phyloP scores from a whole-genome alignment of 2,113 vertebrate species.

The Neolamprologus devosi region DNA sequence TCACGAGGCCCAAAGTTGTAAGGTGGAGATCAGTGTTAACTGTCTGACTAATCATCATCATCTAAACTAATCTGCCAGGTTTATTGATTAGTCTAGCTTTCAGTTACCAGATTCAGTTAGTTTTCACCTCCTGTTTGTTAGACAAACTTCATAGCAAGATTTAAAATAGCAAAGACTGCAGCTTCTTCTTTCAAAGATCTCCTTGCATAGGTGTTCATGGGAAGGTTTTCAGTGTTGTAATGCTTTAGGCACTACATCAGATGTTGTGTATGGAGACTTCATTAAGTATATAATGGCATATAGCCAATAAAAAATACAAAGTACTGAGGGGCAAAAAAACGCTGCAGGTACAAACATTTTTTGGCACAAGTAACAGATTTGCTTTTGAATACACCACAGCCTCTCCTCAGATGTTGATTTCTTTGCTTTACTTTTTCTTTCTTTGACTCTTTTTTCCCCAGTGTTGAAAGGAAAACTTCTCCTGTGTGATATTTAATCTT shows the following conservation, averaged over 20 bases:
- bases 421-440: not conserved
- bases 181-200: not conserved
- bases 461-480: not conserved
- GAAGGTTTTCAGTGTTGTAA: not conserved
- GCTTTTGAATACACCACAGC: not conserved
- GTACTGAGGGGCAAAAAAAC: not conserved
- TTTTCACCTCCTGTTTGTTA: not conserved
- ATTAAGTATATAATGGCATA: not conserved
- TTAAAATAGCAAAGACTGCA: not conserved
- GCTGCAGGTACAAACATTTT: not conserved
- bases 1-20: not conserved
- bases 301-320: not conserved
- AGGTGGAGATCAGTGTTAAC: not conserved
- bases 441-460: not conserved
- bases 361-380: not conserved
- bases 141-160: not conserved
- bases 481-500: not conserved
- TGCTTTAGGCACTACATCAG: not conserved
- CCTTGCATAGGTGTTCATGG: not conserved
- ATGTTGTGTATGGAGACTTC: not conserved
- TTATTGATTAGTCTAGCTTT: not conserved
- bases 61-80: not conserved
- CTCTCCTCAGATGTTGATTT: not conserved
- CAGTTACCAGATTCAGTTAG: not conserved
- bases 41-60: not conserved